Conservation (phyloP, 2,888 invertebrate genomes). For the Calameuta pallipes region DNA sequence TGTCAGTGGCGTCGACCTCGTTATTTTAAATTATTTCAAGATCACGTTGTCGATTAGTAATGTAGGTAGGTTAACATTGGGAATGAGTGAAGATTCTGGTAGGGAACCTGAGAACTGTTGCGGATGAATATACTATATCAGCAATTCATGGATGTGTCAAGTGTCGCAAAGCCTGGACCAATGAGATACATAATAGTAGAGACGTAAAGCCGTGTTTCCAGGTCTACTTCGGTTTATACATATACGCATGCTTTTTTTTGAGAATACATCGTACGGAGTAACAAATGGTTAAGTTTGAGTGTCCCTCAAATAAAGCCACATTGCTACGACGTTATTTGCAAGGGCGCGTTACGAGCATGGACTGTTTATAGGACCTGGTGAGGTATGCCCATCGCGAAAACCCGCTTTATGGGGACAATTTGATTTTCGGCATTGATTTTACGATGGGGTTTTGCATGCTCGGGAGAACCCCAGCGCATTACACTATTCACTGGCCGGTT, state of each 20-base stretch:
- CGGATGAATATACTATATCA: not conserved
- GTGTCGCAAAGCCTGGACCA: not conserved
- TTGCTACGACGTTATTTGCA: constrained; percentile 17
- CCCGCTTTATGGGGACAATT: constrained; percentile 51
- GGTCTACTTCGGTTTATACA: constrained; percentile 29
- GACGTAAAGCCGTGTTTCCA: not conserved
- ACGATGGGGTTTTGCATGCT: constrained; percentile 51
- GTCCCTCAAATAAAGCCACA: constrained; percentile 52
- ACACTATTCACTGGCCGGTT: constrained; percentile 19
- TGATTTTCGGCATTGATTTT: constrained; percentile 50
- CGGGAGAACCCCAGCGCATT: constrained; percentile 17
- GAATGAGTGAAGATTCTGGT: no score
- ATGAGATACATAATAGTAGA: not conserved
- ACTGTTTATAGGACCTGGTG: not conserved
- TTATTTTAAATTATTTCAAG: constrained; percentile 54
- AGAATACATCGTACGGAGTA: constrained; percentile 36
- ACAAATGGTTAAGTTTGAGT: constrained; percentile 47
- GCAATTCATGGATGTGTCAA: not conserved
- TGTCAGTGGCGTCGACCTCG: constrained; percentile 43
- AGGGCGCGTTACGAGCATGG: not conserved
- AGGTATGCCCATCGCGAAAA: constrained; percentile 6
- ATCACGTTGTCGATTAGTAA: not conserved
- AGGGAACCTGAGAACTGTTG: not conserved
- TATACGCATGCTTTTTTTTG: constrained; percentile 8
- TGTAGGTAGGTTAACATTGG: not conserved